Evolutionary conservation across 2,113 vertebrate species (phyloP).

Genomic region (Oreochromis aureus): DNA sequence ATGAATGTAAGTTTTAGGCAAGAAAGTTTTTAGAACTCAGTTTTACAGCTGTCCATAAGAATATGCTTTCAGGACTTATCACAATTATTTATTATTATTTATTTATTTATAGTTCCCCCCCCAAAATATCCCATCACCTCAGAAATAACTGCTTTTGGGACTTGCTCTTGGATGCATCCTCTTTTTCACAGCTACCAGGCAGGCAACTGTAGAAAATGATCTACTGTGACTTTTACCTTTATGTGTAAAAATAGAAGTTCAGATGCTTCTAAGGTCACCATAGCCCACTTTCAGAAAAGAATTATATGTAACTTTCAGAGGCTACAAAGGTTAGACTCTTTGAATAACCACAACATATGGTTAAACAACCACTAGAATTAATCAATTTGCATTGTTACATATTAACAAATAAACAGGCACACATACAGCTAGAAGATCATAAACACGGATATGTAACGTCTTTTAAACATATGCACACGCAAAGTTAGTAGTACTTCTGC

Average conservation of each 20-base stretch:
- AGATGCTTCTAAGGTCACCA: constrained; percentile 40
- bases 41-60: neutral
- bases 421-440: neutral
- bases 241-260: constrained; percentile 56
- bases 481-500: neutral
- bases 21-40: neutral
- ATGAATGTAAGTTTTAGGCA: neutral
- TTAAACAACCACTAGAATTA: neutral
- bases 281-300: constrained; percentile 29
- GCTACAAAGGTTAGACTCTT: constrained; percentile 20
- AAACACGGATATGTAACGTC: neutral
- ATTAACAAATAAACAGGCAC: neutral
- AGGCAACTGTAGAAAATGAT: neutral
- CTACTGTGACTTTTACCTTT: constrained; percentile 14
- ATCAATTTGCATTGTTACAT: neutral
- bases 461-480: neutral
- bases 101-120: neutral
- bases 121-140: neutral
- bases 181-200: neutral
- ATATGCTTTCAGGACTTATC: neutral
- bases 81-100: no score
- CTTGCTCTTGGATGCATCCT: neutral
- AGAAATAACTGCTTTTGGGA: neutral
- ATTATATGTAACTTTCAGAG: constrained; percentile 34
- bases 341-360: neutral